These are phyloP conservation scores for Sula dactylatra DNA, from an alignment of 2,113 vertebrate genomes.

Conservation along the genomic window DNA sequence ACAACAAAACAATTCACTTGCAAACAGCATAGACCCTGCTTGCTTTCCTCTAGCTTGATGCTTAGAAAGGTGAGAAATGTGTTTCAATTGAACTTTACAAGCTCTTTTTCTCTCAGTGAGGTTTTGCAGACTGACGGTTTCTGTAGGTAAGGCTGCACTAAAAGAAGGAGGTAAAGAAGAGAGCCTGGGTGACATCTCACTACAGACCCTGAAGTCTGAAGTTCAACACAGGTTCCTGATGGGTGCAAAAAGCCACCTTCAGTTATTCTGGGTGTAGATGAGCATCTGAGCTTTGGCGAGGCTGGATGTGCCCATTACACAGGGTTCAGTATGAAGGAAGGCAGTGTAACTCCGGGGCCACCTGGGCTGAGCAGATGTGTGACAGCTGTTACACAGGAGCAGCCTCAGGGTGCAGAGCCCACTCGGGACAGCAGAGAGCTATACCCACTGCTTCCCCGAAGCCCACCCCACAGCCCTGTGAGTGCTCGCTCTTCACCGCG, in stretches of 20 bases:
- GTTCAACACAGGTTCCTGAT: neutral
- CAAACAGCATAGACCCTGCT: neutral
- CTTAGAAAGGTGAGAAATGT: neutral
- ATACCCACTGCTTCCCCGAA: rapidly evolving
- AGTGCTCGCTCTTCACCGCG: neutral
- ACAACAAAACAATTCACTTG: neutral
- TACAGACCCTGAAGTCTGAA: neutral
- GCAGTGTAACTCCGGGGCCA: too few species aligned
- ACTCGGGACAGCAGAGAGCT: rapidly evolving
- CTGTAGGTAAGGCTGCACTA: neutral
- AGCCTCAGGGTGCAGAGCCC: neutral
- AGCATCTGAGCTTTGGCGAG: neutral
- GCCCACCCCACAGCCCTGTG: neutral
- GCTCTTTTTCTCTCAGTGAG: neutral
- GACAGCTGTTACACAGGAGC: neutral
- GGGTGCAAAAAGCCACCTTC: neutral
- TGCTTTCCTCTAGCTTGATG: neutral
- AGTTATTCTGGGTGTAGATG: neutral
- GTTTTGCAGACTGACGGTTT: neutral
- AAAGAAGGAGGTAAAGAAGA: neutral
- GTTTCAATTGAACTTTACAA: neutral
- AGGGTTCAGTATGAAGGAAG: rapidly evolving
- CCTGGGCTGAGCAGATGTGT: rapidly evolving
- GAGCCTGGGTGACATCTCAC: rapidly evolving
- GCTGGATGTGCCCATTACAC: rapidly evolving